Percentiles rank a stretch among this genome's conserved stretches.
Conservation (phyloP, 2,888 invertebrate species). For the Aricia artaxerxes region DNA sequence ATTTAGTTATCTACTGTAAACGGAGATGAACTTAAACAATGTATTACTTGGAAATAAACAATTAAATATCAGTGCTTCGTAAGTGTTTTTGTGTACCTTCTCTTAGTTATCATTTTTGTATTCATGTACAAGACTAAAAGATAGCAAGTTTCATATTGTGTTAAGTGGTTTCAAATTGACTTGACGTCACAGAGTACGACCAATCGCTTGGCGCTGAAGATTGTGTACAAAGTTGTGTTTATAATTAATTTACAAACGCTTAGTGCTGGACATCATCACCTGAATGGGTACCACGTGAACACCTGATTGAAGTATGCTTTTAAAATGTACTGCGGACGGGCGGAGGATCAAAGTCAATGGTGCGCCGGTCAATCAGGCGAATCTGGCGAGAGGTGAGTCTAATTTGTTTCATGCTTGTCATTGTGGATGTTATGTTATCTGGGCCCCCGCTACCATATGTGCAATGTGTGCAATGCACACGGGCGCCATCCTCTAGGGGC, state of each 20-base stretch:
- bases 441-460: too few relatives aligned
- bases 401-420: slow-evolving; percentile 32
- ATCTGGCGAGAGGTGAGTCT: slow-evolving; percentile 73
- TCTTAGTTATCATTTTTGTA: slow-evolving; percentile 46
- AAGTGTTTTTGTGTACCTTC: slow-evolving; percentile 55
- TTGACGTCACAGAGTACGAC: slow-evolving; percentile 70
- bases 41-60: neutral
- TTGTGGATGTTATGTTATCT: too few relatives aligned
- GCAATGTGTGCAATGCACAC: too few relatives aligned
- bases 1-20: slow-evolving; percentile 5
- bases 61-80: slow-evolving; percentile 7
- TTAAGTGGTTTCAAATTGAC: slow-evolving; percentile 62
- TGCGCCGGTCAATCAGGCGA: slow-evolving; percentile 63
- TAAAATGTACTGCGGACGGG: slow-evolving; percentile 77
- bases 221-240: slow-evolving; percentile 55
- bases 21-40: slow-evolving; percentile 1
- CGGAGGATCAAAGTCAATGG: slow-evolving; percentile 76
- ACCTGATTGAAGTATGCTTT: slow-evolving; percentile 67
- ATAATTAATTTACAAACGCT: slow-evolving; percentile 53
- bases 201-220: slow-evolving; percentile 64
- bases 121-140: slow-evolving; percentile 46
- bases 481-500: too few relatives aligned
- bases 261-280: slow-evolving; percentile 52
- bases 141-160: slow-evolving; percentile 54
- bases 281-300: slow-evolving; percentile 64